phyloP scores from a whole-genome alignment of 2,797 vertebrate genomes.

The Enteromius radiatus region DNA sequence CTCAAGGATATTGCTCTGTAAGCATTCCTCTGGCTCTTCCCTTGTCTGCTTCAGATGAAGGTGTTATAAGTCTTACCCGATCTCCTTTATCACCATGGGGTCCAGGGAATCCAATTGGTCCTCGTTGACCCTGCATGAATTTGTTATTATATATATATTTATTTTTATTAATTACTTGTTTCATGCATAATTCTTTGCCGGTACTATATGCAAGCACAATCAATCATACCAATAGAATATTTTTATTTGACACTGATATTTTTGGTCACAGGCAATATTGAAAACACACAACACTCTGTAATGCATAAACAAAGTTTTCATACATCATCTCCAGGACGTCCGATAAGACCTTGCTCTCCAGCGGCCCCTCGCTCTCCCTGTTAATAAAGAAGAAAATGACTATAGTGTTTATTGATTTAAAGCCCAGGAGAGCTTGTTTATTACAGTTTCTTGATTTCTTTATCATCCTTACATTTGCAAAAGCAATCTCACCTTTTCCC shows the following conservation, averaged over 20 bases:
- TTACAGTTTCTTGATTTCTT: background rate
- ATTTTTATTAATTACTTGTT: background rate
- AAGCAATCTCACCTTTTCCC: constrained; percentile 73
- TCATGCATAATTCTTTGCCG: background rate
- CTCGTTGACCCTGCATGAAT: constrained; percentile 77
- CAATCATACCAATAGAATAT: background rate
- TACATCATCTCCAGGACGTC: constrained; percentile 81
- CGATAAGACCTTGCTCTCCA: constrained; percentile 73
- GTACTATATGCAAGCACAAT: background rate
- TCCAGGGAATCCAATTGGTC: constrained; percentile 77
- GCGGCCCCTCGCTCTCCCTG: constrained; percentile 75
- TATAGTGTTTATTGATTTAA: background rate
- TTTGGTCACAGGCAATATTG: background rate
- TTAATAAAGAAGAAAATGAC: constrained; percentile 31
- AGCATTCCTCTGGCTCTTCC: background rate
- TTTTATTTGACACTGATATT: background rate
- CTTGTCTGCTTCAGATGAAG: background rate
- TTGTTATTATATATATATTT: background rate
- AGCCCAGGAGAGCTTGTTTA: background rate
- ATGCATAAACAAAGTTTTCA: constrained; percentile 38
- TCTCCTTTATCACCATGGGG: constrained; percentile 79
- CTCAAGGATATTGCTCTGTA: constrained; percentile 9
- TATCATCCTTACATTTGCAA: background rate
- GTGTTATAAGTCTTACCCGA: constrained; percentile 66
- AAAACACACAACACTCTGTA: background rate